Conservation (phyloP, 2,888 invertebrate genomes). For the Morpho helenor region DNA sequence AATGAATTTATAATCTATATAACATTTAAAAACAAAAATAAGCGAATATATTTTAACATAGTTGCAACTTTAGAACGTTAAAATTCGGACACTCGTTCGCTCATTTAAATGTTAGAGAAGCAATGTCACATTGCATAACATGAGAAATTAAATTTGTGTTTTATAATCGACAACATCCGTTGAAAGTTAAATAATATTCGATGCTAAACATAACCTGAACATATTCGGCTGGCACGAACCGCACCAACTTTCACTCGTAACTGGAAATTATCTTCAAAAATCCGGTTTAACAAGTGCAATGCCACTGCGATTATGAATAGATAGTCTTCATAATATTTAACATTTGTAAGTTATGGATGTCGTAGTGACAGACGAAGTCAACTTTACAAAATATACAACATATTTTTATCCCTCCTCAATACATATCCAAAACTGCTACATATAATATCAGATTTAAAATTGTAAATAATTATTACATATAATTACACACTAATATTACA, state of each 20-base stretch:
- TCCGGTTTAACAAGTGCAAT: slow-evolving; percentile 49
- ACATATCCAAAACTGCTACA: too few species aligned
- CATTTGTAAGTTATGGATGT: not conserved
- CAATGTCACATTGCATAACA: slow-evolving; percentile 18
- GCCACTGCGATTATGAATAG: slow-evolving; percentile 36
- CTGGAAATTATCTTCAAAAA: slow-evolving; percentile 42
- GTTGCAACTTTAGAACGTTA: not conserved
- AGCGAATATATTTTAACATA: too few species aligned
- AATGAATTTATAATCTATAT: too few species aligned
- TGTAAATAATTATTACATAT: too few species aligned
- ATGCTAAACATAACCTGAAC: slow-evolving; percentile 43
- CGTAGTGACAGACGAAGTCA: not conserved
- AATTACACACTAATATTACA: too few species aligned
- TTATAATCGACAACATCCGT: slow-evolving; percentile 53
- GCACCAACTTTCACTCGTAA: slow-evolving; percentile 65
- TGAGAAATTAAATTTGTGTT: slow-evolving; percentile 45
- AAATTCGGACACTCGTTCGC: not conserved
- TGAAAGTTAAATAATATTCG: slow-evolving; percentile 62
- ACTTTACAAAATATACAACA: not conserved
- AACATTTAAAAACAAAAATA: too few species aligned
- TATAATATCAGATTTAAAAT: too few species aligned
- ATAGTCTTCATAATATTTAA: slow-evolving; percentile 1
- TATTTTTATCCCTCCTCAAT: too few species aligned
- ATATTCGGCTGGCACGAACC: slow-evolving; percentile 53
- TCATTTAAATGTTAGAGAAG: slow-evolving; percentile 10